Evolutionary conservation across 1,140 invertebrate genomes (phyloP), one percentile per base, ranked within the genome.

Genomic region (Antheraea mylitta): DNA sequence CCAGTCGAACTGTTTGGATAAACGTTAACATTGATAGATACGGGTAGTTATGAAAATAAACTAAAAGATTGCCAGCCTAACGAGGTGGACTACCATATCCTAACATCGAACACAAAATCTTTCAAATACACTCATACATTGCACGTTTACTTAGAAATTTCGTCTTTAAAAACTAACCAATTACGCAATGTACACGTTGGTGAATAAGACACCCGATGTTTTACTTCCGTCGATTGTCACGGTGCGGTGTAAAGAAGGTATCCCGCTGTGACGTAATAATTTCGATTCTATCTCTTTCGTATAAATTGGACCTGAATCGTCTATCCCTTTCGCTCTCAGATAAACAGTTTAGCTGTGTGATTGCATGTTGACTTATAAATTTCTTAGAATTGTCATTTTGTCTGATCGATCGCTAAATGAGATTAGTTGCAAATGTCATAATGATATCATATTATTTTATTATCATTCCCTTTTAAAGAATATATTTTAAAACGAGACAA

Each of bases 21-120:
- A 91, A 91, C 86, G 89, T 91, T 91, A 91, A 90, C 89, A 87
- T 86, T 91, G 87, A 91, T 91, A 90, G 89, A 91, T 91, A 87
- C 79, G 83, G 80, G 84, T 91, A 87, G 83, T 91, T 91, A 90
- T 85, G 86, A 88, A 91, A 91, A 91, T 90, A 90, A 90, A 91
- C 83, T 78, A 90, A 90, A 83, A 86, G 77, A 82, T 79, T 71
- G 67, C 74, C 67, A 75, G 74, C 82, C 74, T 89, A 91, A 91
- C 89, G 87, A 91, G 86, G 78, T 81, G 68, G 45, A 38, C 66
- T 81, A 83, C 80, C 78, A 80, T 22, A 61, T n/a, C 60, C 9
- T 16, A 13, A 9, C 45, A 53, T 11, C 11, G 18, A 48, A 65
- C 37, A 48, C 42, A 16, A 3, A 37, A 37, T n/a, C 19, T 36